phyloP scores from a whole-genome alignment of 1,140 invertebrate species.

The Cyrtorhinus lividipennis region DNA sequence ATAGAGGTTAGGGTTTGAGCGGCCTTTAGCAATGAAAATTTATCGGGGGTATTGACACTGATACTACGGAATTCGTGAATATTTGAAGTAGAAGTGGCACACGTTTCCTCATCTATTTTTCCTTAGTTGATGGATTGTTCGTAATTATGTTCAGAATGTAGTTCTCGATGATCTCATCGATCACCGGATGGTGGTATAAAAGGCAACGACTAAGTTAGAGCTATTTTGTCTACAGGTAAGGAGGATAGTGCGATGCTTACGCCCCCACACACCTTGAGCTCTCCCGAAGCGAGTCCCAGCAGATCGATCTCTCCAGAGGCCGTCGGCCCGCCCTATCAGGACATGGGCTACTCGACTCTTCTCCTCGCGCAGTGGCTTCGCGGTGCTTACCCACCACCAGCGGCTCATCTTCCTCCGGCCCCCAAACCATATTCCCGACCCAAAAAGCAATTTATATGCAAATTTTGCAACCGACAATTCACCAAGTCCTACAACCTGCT shows the following conservation, averaged over 20 bases:
- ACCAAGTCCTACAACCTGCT: constrained; percentile 96
- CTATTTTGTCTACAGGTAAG: neutral
- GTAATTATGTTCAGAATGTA: too few relatives aligned
- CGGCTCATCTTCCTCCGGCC: constrained; percentile 22
- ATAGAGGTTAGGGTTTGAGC: too few relatives aligned
- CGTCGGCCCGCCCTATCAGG: neutral
- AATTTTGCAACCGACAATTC: constrained; percentile 92
- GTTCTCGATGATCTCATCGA: too few relatives aligned
- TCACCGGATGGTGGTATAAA: too few relatives aligned
- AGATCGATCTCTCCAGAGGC: neutral
- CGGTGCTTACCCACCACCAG: neutral
- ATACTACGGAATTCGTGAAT: too few relatives aligned
- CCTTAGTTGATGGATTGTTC: too few relatives aligned
- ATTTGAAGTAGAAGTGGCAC: too few relatives aligned
- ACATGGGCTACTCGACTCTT: constrained; percentile 18
- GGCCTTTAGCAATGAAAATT: too few relatives aligned
- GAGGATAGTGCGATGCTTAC: constrained; percentile 18
- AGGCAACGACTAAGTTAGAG: too few relatives aligned
- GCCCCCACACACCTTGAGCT: constrained; percentile 8
- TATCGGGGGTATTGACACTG: too few relatives aligned
- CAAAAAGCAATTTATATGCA: constrained; percentile 67
- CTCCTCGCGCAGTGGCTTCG: constrained; percentile 23
- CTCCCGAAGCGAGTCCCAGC: constrained; percentile 14
- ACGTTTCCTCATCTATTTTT: too few relatives aligned
- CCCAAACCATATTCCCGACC: constrained; percentile 33